A percentile compares a stretch with the other conserved stretches of the same genome.
phyloP scores from a whole-genome alignment of 1,140 invertebrate species.

The Drosophila quadrilineata region DNA sequence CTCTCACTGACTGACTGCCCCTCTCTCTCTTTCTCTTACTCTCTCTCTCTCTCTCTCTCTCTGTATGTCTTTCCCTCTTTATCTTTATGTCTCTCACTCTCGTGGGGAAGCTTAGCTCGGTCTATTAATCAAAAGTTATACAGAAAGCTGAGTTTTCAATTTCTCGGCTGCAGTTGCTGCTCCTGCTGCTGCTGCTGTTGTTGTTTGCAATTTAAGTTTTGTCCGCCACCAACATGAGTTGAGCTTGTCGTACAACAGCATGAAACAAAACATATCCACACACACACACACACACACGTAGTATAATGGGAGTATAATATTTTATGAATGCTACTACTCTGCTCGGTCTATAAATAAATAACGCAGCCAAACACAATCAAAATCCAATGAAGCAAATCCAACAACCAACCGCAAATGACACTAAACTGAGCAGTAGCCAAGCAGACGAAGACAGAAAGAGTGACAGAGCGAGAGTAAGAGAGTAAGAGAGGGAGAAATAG shows the following conservation, averaged over 20 bases:
- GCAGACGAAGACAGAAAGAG: neutral
- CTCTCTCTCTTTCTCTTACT: neutral
- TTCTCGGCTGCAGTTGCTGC: conserved; percentile 22
- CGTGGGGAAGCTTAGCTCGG: conserved; percentile 17
- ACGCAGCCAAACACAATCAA: conserved; percentile 75
- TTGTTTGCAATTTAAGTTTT: conserved; percentile 76
- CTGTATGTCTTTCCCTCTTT: conserved; percentile 1
- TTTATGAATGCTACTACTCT: conserved; percentile 56
- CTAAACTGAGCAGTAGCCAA: neutral
- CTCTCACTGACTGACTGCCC: conserved; percentile 29
- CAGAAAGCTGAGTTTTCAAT: conserved; percentile 53
- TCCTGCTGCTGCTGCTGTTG: conserved; percentile 27
- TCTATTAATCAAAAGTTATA: conserved; percentile 79
- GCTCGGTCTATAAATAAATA: conserved; percentile 69
- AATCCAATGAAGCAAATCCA: conserved; percentile 72
- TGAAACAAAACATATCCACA: conserved; percentile 1
- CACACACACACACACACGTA: neutral
- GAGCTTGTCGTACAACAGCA: conserved; percentile 28
- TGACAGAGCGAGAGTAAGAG: neutral
- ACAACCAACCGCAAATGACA: conserved; percentile 69
- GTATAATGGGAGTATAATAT: conserved; percentile 69
- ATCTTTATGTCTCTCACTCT: neutral
- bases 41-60: neutral
- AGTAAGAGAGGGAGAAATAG: neutral
- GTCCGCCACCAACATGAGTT: conserved; percentile 47